Conservation (phyloP, 2,888 invertebrate species). For the Agriopis marginaria region DNA sequence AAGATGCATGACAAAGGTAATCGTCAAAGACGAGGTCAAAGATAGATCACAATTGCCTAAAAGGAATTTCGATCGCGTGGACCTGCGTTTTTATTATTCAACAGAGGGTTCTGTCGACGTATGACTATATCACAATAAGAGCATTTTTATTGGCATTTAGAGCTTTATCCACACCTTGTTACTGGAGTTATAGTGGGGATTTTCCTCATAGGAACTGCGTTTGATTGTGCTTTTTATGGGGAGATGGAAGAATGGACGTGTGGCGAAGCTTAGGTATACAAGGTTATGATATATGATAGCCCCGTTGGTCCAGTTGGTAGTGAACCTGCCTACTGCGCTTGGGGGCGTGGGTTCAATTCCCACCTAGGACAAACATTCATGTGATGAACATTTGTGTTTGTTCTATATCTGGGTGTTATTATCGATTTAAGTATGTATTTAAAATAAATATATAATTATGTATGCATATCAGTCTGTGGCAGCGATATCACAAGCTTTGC, state of each 20-base stretch:
- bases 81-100: slow-evolving; percentile 27
- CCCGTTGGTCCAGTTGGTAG: too few species aligned
- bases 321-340: too few species aligned
- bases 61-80: background rate
- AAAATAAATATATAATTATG: too few species aligned
- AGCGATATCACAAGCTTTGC: too few species aligned
- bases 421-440: too few species aligned
- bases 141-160: slow-evolving; percentile 26
- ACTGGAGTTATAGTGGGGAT: slow-evolving; percentile 17
- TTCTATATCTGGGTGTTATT: too few species aligned
- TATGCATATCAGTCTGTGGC: too few species aligned
- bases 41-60: background rate
- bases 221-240: slow-evolving; percentile 28
- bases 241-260: background rate
- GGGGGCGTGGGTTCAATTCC: too few species aligned
- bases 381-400: too few species aligned
- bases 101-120: slow-evolving; percentile 1
- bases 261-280: background rate
- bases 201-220: slow-evolving; percentile 24
- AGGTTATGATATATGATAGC: background rate
- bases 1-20: too few species aligned
- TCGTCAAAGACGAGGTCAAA: background rate
- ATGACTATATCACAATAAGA: slow-evolving; percentile 26
- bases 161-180: slow-evolving; percentile 28
- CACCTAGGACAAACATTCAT: too few species aligned